Percentiles rank a stretch among this genome's conserved stretches.
Conservation (phyloP, 2,888 invertebrate genomes). For the Athripsodes cinereus region DNA sequence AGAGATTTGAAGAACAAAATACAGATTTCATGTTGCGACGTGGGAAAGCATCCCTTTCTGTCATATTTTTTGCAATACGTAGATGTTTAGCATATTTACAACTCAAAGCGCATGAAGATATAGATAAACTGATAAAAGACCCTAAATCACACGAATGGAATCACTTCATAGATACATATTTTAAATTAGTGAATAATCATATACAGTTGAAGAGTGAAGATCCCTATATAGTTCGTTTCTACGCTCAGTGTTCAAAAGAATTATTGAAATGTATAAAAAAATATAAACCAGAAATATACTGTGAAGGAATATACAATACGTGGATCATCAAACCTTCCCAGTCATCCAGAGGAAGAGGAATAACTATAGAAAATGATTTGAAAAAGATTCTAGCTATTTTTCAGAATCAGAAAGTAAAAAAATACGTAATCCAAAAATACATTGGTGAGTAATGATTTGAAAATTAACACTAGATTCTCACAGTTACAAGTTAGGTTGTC, state of each 20-base stretch:
- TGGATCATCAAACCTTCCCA: conserved; percentile 89
- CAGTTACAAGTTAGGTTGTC: too few relatives aligned
- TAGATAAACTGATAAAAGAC: conserved; percentile 44
- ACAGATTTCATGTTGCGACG: conserved; percentile 43
- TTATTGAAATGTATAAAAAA: conserved; percentile 53
- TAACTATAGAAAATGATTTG: conserved; percentile 69
- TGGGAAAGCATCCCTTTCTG: conserved; percentile 51
- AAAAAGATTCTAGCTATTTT: conserved; percentile 63
- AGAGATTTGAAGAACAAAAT: conserved; percentile 37
- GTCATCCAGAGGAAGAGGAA: conserved; percentile 77
- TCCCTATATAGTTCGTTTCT: conserved; percentile 37
- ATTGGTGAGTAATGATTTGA: conserved; percentile 68
- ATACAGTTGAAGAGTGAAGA: conserved; percentile 44
- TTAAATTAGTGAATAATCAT: conserved; percentile 54
- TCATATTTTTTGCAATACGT: conserved; percentile 63
- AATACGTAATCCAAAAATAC: conserved; percentile 85
- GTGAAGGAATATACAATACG: conserved; percentile 77
- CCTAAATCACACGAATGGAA: conserved; percentile 59
- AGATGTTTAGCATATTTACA: conserved; percentile 62
- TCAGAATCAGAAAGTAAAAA: conserved; percentile 49
- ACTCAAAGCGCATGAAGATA: conserved; percentile 57
- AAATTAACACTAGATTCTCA: too few relatives aligned
- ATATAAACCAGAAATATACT: conserved; percentile 56
- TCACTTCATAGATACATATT: conserved; percentile 59
- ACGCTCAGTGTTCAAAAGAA: conserved; percentile 45